Conservation (phyloP, 2,113 vertebrate genomes). For the Cariama cristata region DNA sequence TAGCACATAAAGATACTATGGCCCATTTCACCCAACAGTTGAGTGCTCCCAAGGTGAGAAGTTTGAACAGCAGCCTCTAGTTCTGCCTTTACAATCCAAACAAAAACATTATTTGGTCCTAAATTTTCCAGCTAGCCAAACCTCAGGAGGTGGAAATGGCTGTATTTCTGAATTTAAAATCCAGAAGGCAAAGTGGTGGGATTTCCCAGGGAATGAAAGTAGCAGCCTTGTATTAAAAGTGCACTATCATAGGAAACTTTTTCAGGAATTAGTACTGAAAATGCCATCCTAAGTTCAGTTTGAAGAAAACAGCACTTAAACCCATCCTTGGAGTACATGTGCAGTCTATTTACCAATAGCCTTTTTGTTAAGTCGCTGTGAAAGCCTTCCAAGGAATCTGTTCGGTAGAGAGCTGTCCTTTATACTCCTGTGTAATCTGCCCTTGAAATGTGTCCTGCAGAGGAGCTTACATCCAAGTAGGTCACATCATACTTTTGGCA, state of each 20-base stretch:
- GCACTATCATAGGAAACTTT: background rate
- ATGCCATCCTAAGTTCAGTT: too few species aligned
- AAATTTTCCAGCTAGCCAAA: too few species aligned
- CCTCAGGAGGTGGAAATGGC: background rate
- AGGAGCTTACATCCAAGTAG: accelerated
- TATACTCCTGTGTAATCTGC: background rate
- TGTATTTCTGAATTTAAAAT: accelerated
- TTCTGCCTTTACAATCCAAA: background rate
- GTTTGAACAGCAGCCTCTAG: background rate
- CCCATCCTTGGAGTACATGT: accelerated
- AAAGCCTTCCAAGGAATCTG: accelerated
- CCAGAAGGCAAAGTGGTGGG: background rate
- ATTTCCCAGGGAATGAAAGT: background rate
- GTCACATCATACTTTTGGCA: too few species aligned
- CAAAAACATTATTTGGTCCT: background rate
- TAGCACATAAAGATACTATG: accelerated
- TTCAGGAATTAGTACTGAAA: background rate
- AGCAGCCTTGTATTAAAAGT: background rate
- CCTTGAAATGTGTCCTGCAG: too few species aligned
- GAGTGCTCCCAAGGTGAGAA: background rate
- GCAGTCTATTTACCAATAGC: too few species aligned
- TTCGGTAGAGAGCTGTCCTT: background rate
- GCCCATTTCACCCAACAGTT: accelerated
- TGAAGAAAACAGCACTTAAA: background rate
- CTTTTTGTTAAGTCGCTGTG: accelerated